Conservation (phyloP, 2,888 invertebrate species). For the Strigamia transsilvanica region DNA sequence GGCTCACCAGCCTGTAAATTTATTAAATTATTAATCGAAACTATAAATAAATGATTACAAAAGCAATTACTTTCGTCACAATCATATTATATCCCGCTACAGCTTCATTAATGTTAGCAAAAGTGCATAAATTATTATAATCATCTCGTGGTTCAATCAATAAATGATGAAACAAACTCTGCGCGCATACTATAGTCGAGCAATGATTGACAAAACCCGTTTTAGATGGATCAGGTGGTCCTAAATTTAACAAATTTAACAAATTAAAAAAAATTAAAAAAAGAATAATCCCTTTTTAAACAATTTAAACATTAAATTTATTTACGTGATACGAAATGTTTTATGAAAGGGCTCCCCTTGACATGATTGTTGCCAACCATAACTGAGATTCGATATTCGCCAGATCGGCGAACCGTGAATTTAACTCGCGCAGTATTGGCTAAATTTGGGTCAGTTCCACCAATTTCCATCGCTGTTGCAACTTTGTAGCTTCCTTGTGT, state of each 20-base stretch:
- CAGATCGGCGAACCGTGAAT: conserved; percentile 90
- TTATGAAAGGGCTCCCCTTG: conserved; percentile 85
- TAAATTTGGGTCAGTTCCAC: conserved; percentile 82
- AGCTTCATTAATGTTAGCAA: conserved; percentile 55
- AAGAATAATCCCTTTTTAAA: too few species aligned
- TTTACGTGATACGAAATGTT: conserved; percentile 78
- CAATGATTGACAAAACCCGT: conserved; percentile 84
- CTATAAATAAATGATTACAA: conserved; percentile 59
- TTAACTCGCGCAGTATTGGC: conserved; percentile 88
- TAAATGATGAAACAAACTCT: conserved; percentile 77
- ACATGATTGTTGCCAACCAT: conserved; percentile 83
- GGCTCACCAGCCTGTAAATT: conserved; percentile 18
- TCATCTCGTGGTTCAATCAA: conserved; percentile 91
- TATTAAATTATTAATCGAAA: background rate
- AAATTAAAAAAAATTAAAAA: too few species aligned
- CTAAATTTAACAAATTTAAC: conserved; percentile 63
- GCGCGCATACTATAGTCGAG: conserved; percentile 84
- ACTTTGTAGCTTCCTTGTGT: conserved; percentile 83
- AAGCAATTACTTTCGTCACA: conserved; percentile 40
- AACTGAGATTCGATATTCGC: conserved; percentile 85
- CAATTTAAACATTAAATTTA: background rate
- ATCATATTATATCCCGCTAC: conserved; percentile 55
- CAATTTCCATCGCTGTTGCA: conserved; percentile 85
- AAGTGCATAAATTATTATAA: conserved; percentile 81
- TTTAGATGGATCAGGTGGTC: conserved; percentile 82